phyloP scores from a whole-genome alignment of 2,888 invertebrate species.

The Drosophila neonasuta region DNA sequence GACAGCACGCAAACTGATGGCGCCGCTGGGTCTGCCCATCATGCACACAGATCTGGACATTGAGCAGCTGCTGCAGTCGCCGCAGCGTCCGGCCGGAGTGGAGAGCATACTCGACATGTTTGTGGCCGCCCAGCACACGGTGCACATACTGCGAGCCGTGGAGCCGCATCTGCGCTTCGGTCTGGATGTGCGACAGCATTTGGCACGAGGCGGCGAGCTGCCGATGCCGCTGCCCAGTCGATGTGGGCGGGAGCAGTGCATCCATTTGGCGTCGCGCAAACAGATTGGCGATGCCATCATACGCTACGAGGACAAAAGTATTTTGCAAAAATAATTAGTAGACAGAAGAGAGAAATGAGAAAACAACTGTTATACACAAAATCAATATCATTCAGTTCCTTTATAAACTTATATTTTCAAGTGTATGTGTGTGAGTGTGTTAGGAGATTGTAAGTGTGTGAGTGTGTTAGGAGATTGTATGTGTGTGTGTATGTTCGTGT shows the following conservation, averaged over 20 bases:
- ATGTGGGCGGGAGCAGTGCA: slow-evolving; percentile 80
- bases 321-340: slow-evolving; percentile 73
- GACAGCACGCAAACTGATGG: slow-evolving; percentile 85
- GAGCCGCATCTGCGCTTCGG: slow-evolving; percentile 88
- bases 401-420: slow-evolving; percentile 45
- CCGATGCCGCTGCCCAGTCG: slow-evolving; percentile 52
- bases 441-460: background rate
- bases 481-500: slow-evolving; percentile 15
- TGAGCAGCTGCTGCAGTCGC: slow-evolving; percentile 81
- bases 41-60: slow-evolving; percentile 87
- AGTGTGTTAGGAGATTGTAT: slow-evolving; percentile 1
- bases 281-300: slow-evolving; percentile 82
- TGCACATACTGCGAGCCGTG: slow-evolving; percentile 90
- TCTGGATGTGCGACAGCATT: slow-evolving; percentile 82
- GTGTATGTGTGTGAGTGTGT: slow-evolving; percentile 14
- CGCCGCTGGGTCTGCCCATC: slow-evolving; percentile 84
- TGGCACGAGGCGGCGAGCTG: slow-evolving; percentile 60
- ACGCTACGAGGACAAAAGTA: slow-evolving; percentile 81
- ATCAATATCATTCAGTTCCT: slow-evolving; percentile 60
- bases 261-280: slow-evolving; percentile 83
- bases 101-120: slow-evolving; percentile 88
- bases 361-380: slow-evolving; percentile 34
- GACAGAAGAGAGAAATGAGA: background rate
- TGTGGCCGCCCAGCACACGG: slow-evolving; percentile 84
- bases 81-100: slow-evolving; percentile 71